phyloP scores from a whole-genome alignment of 1,140 invertebrate species.

The Drosophila nannoptera region DNA sequence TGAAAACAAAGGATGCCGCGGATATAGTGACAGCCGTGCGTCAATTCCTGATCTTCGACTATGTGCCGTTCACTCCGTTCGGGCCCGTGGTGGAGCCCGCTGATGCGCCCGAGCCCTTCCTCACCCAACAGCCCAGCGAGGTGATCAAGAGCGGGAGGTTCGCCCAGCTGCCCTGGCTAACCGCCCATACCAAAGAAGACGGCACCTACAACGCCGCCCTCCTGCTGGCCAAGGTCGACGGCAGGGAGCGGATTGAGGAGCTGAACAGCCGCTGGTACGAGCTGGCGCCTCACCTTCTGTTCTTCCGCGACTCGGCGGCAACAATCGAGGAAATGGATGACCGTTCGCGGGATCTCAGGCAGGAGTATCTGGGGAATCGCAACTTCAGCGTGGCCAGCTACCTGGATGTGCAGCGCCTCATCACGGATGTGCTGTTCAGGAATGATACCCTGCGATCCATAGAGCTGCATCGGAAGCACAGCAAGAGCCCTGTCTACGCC shows the following conservation, averaged over 20 bases:
- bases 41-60: conserved; percentile 76
- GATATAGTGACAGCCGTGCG: conserved; percentile 44
- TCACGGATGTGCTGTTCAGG: conserved; percentile 49
- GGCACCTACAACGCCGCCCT: conserved; percentile 80
- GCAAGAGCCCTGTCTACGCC: conserved; percentile 38
- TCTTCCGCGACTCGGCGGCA: conserved; percentile 30
- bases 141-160: conserved; percentile 80
- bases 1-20: conserved; percentile 80
- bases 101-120: conserved; percentile 77
- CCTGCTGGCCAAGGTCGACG: conserved; percentile 17
- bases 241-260: conserved; percentile 17
- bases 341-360: conserved; percentile 26
- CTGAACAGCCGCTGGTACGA: conserved; percentile 38
- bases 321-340: conserved; percentile 31
- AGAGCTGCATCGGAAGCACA: conserved; percentile 30
- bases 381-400: conserved; percentile 46
- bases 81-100: conserved; percentile 80
- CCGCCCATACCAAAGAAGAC: conserved; percentile 80
- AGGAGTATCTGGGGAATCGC: conserved; percentile 33
- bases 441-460: conserved; percentile 33
- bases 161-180: conserved; percentile 81
- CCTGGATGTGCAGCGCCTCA: conserved; percentile 37
- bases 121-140: conserved; percentile 79
- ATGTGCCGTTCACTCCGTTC: conserved; percentile 82
- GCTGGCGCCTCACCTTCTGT: conserved; percentile 40